Percentiles rank a stretch among this genome's conserved stretches.
Evolutionary conservation across 2,113 vertebrate species (phyloP).

Genomic region (Carassius gibelio): DNA sequence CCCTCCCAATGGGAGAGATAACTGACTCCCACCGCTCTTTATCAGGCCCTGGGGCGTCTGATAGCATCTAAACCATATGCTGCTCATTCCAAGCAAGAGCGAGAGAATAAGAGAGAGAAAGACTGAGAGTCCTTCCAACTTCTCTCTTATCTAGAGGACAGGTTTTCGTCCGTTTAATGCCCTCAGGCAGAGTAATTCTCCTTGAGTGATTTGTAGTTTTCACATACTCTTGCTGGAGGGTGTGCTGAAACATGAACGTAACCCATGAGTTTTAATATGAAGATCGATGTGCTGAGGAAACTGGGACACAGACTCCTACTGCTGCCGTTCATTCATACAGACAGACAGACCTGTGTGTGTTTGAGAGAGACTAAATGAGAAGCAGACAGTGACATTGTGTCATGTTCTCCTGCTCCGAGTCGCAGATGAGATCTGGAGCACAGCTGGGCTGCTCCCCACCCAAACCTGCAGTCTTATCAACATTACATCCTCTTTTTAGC

Average conservation of each 20-base stretch:
- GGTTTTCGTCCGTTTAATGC: slow-evolving; percentile 62
- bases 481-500: slow-evolving; percentile 8
- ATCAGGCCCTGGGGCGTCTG: slow-evolving; percentile 68
- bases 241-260: slow-evolving; percentile 63
- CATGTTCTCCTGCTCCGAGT: slow-evolving; percentile 32
- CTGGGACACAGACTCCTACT: neutral
- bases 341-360: slow-evolving; percentile 15
- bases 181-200: slow-evolving; percentile 65
- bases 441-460: slow-evolving; percentile 27
- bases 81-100: slow-evolving; percentile 53
- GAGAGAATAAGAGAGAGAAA: slow-evolving; percentile 46
- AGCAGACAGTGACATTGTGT: slow-evolving; percentile 53
- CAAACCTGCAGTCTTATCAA: slow-evolving; percentile 41
- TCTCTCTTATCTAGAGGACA: slow-evolving; percentile 64
- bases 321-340: neutral
- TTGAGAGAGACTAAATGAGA: slow-evolving; percentile 39
- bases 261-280: slow-evolving; percentile 58
- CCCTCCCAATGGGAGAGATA: slow-evolving; percentile 31
- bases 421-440: slow-evolving; percentile 34
- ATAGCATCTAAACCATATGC: slow-evolving; percentile 74
- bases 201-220: slow-evolving; percentile 66
- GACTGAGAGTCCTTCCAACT: slow-evolving; percentile 44
- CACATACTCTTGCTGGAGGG: slow-evolving; percentile 57
- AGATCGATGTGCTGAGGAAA: slow-evolving; percentile 59
- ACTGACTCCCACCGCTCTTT: slow-evolving; percentile 64